Evolutionary conservation across 2,797 vertebrate species (phyloP), one percentile per base, ranked within the genome.

Genomic region (Periophthalmus magnuspinnatus): DNA sequence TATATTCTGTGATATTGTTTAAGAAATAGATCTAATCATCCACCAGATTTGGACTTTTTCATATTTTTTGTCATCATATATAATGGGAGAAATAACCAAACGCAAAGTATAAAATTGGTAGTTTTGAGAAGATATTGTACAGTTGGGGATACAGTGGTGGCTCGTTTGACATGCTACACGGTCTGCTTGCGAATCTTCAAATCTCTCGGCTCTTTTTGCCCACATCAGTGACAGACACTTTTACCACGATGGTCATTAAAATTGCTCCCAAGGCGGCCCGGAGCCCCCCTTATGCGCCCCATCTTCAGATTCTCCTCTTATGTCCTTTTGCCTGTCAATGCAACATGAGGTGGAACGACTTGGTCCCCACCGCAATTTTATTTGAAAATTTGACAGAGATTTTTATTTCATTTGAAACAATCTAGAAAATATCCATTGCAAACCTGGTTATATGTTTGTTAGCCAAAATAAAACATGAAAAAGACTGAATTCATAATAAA

Each of bases 201-300:
- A n/a, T 50, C 75, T 81, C 76, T 79, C 16, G 68, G 79, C 80
- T 72, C 55, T 68, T 65, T 72, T 78, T 68, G 80, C 75, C 91
- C 89, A 92, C 89, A 92, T 88, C 83, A 85, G 87, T 90, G 90
- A 92, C 85, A 91, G 90, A 86, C 86, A 87, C 83, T 89, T 90
- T 89, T 85, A 88, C 90, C 93, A 93, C 86, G 88, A 86, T 89
- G 93, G 91, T 93, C 93, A 95, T 94, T 94, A 93, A 91, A 93
- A 94, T 89, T 83, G 86, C 88, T 95, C 93, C 93, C 92, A 91
- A 89, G 93, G 93, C 93, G 94, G 92, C 92, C 91, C 5, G 2
- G 36, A 65, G 68, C 54, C 77, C 75, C 70, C 67, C 60, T 64
- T 81, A 85, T 78, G 19, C 67, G 59, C 38, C 5, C 72, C 66